A percentile compares a stretch with the other conserved stretches of the same genome.
Evolutionary conservation across 1,140 invertebrate genomes (phyloP).

Genomic region (Marisa cornuarietis): DNA sequence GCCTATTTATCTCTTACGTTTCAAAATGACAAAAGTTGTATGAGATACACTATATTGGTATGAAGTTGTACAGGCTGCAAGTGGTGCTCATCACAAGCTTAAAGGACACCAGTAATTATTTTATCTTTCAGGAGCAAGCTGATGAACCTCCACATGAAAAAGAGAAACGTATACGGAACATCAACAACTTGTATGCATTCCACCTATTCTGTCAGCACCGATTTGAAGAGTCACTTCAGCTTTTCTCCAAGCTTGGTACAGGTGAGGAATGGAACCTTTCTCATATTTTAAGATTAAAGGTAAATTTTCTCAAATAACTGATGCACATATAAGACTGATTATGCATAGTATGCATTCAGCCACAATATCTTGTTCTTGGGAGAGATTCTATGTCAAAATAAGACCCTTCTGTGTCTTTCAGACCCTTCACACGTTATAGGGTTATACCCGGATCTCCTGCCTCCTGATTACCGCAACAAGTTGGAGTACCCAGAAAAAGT

Average conservation of each 20-base stretch:
- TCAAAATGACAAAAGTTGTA: too few species aligned
- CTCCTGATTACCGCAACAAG: slow-evolving; percentile 72
- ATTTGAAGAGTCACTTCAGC: slow-evolving; percentile 88
- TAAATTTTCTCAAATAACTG: not conserved
- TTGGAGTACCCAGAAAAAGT: slow-evolving; percentile 71
- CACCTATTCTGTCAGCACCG: slow-evolving; percentile 89
- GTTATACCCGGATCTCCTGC: slow-evolving; percentile 89
- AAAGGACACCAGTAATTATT: too few species aligned
- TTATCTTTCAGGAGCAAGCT: slow-evolving; percentile 78
- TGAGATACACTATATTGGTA: too few species aligned
- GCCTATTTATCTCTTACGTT: too few species aligned
- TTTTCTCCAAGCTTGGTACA: slow-evolving; percentile 88
- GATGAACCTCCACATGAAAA: slow-evolving; percentile 85
- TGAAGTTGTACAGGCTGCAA: too few species aligned
- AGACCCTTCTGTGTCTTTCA: slow-evolving; percentile 39
- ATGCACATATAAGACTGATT: not conserved
- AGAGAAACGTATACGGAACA: slow-evolving; percentile 81
- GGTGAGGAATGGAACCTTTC: slow-evolving; percentile 60
- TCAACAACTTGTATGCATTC: slow-evolving; percentile 89
- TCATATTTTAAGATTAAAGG: not conserved
- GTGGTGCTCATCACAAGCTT: too few species aligned
- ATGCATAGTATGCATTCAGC: not conserved
- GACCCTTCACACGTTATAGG: slow-evolving; percentile 95
- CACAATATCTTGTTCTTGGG: not conserved
- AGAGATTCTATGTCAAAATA: not conserved